Base-by-base conservation (phyloP, 1,140 invertebrate genomes). In the Scylla paramamosain region DNA sequence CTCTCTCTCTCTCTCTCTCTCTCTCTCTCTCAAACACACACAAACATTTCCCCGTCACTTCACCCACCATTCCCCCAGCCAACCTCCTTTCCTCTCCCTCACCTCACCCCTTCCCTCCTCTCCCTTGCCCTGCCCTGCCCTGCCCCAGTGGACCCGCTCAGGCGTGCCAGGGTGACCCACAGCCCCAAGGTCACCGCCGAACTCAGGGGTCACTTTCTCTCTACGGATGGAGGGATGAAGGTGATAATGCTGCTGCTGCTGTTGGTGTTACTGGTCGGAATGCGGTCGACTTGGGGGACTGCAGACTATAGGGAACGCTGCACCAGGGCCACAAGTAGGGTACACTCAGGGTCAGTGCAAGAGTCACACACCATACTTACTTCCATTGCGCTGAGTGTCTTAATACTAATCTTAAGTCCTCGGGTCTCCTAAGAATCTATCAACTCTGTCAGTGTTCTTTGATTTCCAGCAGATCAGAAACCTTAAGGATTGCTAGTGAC, bases 101-200 rank as follows among this genome's bases (percentile, higher is more conserved):
- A 2, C 52, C 52, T 16, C 52, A 59, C 52, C 67, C 20, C 67
- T n/a, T 1, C 67, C 67, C 20, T n/a, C 7, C 67, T 20, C 67
- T 77, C 0, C 67, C 67, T 20, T 77, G 67, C 67, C 67, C 20
- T 77, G 67, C 67, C 67, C 67, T 77, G 67, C 67, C 67, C 67
- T 77, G 67, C 67, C 67, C 67, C 67, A 7, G 16, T 77, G 25
- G 67, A 77, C 67, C 67, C 67, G 25, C 67, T 77, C 10, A 77
- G 67, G 67, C 67, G 67, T 77, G 67, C 67, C n/a, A 39, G n/a
- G 67, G 67, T 77, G 67, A 77, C 67, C 67, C 67, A 77, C 67
- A 77, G 67, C 67, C 67, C 67, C 67, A 77, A 77, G 67, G 67
- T 77, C 67, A 77, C 67, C 67, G 20, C 67, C n/a, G 20, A 77